Evolutionary conservation across 1,140 invertebrate species (phyloP), one percentile per base, ranked within the genome.

Genomic region (Drosophila athabasca): DNA sequence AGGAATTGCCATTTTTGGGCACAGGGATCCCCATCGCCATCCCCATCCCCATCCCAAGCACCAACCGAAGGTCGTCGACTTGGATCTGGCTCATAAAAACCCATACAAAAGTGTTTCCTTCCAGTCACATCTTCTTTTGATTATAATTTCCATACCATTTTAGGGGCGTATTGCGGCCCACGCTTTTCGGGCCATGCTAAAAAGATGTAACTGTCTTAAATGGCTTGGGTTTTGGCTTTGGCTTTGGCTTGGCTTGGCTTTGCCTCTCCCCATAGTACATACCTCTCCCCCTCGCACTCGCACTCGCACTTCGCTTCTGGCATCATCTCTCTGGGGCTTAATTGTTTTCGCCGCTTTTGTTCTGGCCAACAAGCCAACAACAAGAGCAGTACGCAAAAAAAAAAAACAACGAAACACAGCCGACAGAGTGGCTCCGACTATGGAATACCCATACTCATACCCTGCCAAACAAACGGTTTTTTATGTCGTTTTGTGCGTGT

Each of bases 1-100:
- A 52, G 69, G 17, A 43, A 19, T 41, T 54, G 51, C 69, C 70
- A 51, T 73, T 73, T 70, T 70, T 8, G 67, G 66, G 45, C 66
- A 58, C 69, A 69, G 54, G 66, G 29, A 31, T 26, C 24, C 4
- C 24, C 24, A 26, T 26, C 24, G 4, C 24, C 22, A 24, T 24
- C 22, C 1, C 0, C 17, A 19, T 19, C 17, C 17, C 17, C 22
- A 24, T 24, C 22, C 22, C 22, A 24, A 24, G 22, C 26, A 24
- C 50, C 15, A 31, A 29, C 11, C 39, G 53, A 55, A 29, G 53
- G 53, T 55, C 53, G 53, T 26, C 53, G 53, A 55, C 53, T 55
- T 9, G 31, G 8, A 8, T 7, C 29, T 29, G 26, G 29, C 35
- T 17, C 54, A 51, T 51, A 52, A 57, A 19, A 19, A 19, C 17